phyloP scores from a whole-genome alignment of 2,888 invertebrate genomes.

The Penaeus monodon region DNA sequence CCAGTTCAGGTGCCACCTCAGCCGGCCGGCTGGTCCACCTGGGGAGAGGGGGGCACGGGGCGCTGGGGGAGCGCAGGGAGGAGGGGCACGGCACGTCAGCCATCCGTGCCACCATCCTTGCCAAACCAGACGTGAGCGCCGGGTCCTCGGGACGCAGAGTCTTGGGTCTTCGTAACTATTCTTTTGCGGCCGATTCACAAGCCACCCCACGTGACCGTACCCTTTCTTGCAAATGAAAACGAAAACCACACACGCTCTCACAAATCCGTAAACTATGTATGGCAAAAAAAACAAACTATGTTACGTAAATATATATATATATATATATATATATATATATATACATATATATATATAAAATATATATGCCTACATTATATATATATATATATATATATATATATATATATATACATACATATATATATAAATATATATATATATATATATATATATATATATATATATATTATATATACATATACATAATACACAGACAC shows the following conservation, averaged over 20 bases:
- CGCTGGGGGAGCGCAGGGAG: constrained; percentile 7
- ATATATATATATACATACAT: background rate
- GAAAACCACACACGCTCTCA: too few species aligned
- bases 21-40: constrained; percentile 35
- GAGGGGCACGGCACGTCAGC: constrained; percentile 48
- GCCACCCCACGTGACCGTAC: too few species aligned
- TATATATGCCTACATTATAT: background rate
- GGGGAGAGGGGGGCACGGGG: constrained; percentile 5
- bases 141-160: too few species aligned
- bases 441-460: constrained; percentile 17
- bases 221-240: too few species aligned
- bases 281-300: too few species aligned
- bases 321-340: too few species aligned
- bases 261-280: too few species aligned
- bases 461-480: constrained; percentile 28
- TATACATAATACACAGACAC: constrained; percentile 12
- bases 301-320: too few species aligned
- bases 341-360: too few species aligned
- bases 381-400: constrained; percentile 11
- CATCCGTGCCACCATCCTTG: constrained; percentile 48
- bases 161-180: too few species aligned
- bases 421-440: background rate
- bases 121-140: constrained; percentile 52
- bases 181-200: too few species aligned
- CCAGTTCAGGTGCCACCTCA: constrained; percentile 50